Percentiles rank a stretch among this genome's conserved stretches.
phyloP scores from a whole-genome alignment of 2,797 vertebrate species.

The Erpetoichthys calabaricus region DNA sequence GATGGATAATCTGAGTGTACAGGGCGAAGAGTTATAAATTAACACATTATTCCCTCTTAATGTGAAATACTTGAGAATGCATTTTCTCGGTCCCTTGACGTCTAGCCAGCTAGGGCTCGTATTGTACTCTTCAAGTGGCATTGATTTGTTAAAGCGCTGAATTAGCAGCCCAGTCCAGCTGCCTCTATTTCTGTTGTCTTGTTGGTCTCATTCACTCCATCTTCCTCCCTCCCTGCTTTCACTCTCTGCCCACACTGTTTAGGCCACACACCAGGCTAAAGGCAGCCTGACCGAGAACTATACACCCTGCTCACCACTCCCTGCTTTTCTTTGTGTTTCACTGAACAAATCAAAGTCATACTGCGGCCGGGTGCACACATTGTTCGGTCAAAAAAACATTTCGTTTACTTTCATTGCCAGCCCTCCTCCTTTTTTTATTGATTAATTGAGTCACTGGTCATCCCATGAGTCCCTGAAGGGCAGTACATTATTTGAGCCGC shows the following conservation, averaged over 20 bases:
- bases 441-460: neutral
- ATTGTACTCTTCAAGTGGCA: slow-evolving; percentile 95
- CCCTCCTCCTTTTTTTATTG: neutral
- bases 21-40: slow-evolving; percentile 94
- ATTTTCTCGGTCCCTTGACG: slow-evolving; percentile 68
- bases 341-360: slow-evolving; percentile 23
- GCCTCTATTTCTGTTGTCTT: slow-evolving; percentile 55
- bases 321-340: slow-evolving; percentile 24
- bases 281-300: slow-evolving; percentile 28
- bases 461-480: neutral
- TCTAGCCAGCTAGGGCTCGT: slow-evolving; percentile 75
- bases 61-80: slow-evolving; percentile 77
- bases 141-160: slow-evolving; percentile 99
- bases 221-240: slow-evolving; percentile 22
- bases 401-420: too few species aligned
- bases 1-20: slow-evolving; percentile 84
- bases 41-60: slow-evolving; percentile 95
- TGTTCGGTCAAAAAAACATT: neutral
- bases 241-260: slow-evolving; percentile 23
- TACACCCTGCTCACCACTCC: slow-evolving; percentile 8
- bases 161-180: slow-evolving; percentile 88
- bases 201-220: slow-evolving; percentile 41
- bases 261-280: slow-evolving; percentile 38
- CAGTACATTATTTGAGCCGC: neutral
- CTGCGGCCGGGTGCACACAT: neutral